Percentiles rank a stretch among this genome's conserved stretches.
Evolutionary conservation across 2,113 vertebrate genomes (phyloP).

Genomic region (Ctenomys sociabilis): DNA sequence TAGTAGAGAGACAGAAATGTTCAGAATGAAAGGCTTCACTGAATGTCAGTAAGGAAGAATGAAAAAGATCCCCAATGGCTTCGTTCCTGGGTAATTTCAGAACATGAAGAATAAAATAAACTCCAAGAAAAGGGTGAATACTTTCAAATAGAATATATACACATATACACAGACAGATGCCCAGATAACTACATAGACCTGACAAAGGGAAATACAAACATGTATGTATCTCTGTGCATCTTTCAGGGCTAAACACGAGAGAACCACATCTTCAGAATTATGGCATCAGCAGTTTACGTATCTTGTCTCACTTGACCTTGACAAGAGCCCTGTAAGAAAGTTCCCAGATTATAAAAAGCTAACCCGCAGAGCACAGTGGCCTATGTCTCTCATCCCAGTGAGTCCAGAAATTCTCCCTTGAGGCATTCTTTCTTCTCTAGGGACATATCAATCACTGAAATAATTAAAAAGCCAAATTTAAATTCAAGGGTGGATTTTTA

Average conservation of each 20-base stretch:
- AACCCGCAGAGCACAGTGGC: background rate
- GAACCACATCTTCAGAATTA: background rate
- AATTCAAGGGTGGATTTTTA: background rate
- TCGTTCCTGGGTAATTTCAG: background rate
- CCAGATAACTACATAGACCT: background rate
- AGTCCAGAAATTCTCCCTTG: background rate
- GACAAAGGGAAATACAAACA: background rate
- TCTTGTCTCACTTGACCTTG: background rate
- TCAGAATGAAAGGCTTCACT: background rate
- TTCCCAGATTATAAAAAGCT: background rate
- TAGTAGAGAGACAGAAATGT: background rate
- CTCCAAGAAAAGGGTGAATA: background rate
- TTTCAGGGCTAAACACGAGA: background rate
- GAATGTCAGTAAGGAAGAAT: background rate
- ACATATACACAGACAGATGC: background rate
- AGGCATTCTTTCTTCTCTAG: background rate
- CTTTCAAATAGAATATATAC: constrained; percentile 13
- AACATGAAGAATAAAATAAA: constrained; percentile 22
- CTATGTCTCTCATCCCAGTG: background rate
- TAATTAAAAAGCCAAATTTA: constrained; percentile 6
- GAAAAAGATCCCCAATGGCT: background rate
- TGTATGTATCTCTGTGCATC: background rate
- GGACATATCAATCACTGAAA: background rate
- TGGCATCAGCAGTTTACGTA: background rate
- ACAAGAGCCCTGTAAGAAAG: background rate